Base-by-base conservation (phyloP, 2,113 vertebrate genomes). In the Trematocara zebra region DNA sequence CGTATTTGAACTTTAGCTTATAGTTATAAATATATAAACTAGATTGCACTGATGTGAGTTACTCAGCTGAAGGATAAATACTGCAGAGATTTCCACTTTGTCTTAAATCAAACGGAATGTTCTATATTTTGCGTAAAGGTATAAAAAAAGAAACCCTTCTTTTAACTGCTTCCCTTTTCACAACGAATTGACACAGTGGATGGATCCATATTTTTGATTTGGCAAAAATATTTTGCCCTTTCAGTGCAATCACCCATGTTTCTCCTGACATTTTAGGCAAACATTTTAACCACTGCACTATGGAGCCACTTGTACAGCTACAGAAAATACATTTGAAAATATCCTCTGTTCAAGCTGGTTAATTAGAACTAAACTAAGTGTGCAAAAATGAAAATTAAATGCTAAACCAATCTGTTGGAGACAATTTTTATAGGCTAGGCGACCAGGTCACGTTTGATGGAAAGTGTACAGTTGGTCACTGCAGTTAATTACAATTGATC, bases 391-490 rank as follows among this genome's bases (percentile, higher is more conserved):
- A 49, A 42, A 42, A 42, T 42, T 40, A 40, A 40, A 40, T 11
- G 10, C 37, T 5, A 6, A 53, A 20, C 10, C n/a, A 11, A 11
- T 0, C 51, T 53, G n/a, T 53, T 53, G 51, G n/a, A 53, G 2
- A 53, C 51, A 11, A 20, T 53, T 20, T 53, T 53, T 20, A 53
- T 2, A 20, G 0, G n/a, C 10, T 53, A 6, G 0, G n/a, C 3
- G 1, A 53, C 0, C n/a, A 53, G 3, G 51, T 53, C 51, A 20
- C 3, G 2, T 53, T 53, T 10, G 9, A 53, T 20, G 10, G n/a
- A 53, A 53, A 53, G 51, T 53, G 51, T 11, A 11, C 51, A 53
- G n/a, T 53, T 53, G 8, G n/a, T 53, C 51, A 53, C 10, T 53
- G 9, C 5, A 53, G 51, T 53, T 20, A 53, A 0, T 53, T 53